phyloP scores from a whole-genome alignment of 2,888 invertebrate species.

The Nezara viridula region DNA sequence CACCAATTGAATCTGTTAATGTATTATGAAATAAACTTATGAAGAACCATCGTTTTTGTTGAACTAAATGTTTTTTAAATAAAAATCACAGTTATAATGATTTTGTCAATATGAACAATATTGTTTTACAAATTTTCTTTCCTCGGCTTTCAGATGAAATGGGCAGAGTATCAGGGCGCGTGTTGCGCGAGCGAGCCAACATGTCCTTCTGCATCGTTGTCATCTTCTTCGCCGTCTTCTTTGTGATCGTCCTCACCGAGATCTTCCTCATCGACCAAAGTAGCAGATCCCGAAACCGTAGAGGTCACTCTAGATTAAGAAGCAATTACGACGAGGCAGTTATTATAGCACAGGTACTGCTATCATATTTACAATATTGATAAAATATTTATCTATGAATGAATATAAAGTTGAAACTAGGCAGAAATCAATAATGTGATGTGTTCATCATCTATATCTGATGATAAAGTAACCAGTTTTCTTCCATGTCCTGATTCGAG shows the following conservation, averaged over 20 bases:
- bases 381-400: neutral
- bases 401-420: too few relatives aligned
- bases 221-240: conserved; percentile 91
- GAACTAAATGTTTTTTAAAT: too few relatives aligned
- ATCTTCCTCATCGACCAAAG: conserved; percentile 77
- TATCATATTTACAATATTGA: neutral
- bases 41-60: too few relatives aligned
- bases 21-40: too few relatives aligned
- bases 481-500: neutral
- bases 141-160: conserved; percentile 62
- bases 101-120: too few relatives aligned
- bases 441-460: neutral
- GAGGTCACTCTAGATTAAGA: conserved; percentile 69
- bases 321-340: conserved; percentile 77
- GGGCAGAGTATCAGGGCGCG: conserved; percentile 65
- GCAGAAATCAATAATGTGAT: too few relatives aligned
- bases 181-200: conserved; percentile 79
- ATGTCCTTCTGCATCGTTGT: conserved; percentile 92
- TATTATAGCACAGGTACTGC: conserved; percentile 63
- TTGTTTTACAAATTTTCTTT: too few relatives aligned
- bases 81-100: too few relatives aligned
- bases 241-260: conserved; percentile 88
- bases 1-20: too few relatives aligned
- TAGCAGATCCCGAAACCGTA: conserved; percentile 72
- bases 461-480: neutral